A percentile compares a stretch with the other conserved stretches of the same genome.
Conservation (phyloP, 2,113 vertebrate genomes). For the Sylvia atricapilla region DNA sequence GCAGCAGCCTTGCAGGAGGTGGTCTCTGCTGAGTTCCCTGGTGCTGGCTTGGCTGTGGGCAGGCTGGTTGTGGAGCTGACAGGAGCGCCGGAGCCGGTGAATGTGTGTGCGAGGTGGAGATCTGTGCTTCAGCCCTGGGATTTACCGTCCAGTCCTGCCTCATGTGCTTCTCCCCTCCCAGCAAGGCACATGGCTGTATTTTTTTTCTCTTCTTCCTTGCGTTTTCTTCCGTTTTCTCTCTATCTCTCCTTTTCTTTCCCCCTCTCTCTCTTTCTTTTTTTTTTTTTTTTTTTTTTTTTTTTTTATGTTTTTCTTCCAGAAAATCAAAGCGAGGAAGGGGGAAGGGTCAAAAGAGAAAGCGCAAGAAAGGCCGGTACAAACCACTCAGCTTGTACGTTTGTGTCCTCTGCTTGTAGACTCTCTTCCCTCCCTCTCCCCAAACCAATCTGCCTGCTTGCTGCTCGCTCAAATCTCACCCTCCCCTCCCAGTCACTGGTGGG, state of each 20-base stretch:
- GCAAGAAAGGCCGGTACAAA: conserved; percentile 97
- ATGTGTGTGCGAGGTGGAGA: not conserved
- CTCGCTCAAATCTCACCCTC: not conserved
- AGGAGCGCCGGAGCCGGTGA: not conserved
- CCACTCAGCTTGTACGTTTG: conserved; percentile 93
- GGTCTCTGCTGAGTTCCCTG: not conserved
- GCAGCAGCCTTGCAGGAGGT: not conserved
- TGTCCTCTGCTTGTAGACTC: conserved; percentile 74
- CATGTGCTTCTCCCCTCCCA: conserved; percentile 27
- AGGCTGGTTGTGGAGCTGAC: not conserved
- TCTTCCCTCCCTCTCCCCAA: conserved; percentile 50
- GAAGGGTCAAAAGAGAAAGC: conserved; percentile 97
- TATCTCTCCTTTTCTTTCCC: not conserved
- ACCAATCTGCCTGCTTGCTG: conserved; percentile 41
- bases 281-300: conserved; percentile 51
- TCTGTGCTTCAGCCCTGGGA: not conserved
- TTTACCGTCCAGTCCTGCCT: conserved; percentile 1
- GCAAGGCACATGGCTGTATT: conserved; percentile 61
- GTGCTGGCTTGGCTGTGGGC: not conserved
- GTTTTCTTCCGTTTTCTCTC: conserved; percentile 40
- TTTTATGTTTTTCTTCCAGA: conserved; percentile 87
- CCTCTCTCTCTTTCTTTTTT: conserved; percentile 46
- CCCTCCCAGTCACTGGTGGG: conserved; percentile 25
- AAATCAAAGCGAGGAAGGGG: conserved; percentile 92
- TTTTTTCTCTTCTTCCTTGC: conserved; percentile 49